Base-by-base conservation (phyloP, 2,888 invertebrate species). In the Zygogramma bicolorata region DNA sequence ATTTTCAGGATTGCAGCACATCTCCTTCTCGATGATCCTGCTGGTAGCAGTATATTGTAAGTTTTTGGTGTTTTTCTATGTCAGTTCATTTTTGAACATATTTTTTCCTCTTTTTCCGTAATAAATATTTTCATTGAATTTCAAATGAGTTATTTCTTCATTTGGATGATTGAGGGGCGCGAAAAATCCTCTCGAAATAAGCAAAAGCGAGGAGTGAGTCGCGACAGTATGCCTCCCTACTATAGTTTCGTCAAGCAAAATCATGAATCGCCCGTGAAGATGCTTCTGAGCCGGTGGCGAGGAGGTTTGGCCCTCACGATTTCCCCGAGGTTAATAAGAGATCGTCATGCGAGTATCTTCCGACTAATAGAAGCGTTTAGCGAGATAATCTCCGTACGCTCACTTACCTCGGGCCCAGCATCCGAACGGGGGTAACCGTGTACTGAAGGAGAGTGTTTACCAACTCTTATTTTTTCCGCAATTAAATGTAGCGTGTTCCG, bases 301-400 rank as follows among this genome's bases (percentile, higher is more conserved):
- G 75, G 75, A 77, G 77, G 77, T 72, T 77, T 73, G 75, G 65
- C 72, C 74, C 73, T 77, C 76, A 77, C 77, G 77, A 74, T 75
- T 62, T 71, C 74, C 75, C 74, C 62, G 67, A 65, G 76, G 77
- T 77, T 67, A 77, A 77, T 77, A 73, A 75, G 76, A 68, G 69
- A 74, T 65, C 70, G 71, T 75, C 77, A 77, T 77, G 77, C 77
- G 74, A 77, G 72, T 73, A 71, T 73, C 74, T 75, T 68, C 63
- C 65, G 70, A 63, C 72, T 77, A 77, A 75, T 76, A 72, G 76
- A 74, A 75, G 70, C 77, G 69, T 77, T 77, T 77, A 77, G 70
- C 66, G 74, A 74, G 71, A 71, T 73, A 71, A 71, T 71, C 60
- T 74, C 13, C 57, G 42, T 57, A 38, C 46, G 57, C 58, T 46